A percentile compares a stretch with the other conserved stretches of the same genome.
Evolutionary conservation across 2,888 invertebrate genomes (phyloP).

Genomic region (Azorinus chamasolen): DNA sequence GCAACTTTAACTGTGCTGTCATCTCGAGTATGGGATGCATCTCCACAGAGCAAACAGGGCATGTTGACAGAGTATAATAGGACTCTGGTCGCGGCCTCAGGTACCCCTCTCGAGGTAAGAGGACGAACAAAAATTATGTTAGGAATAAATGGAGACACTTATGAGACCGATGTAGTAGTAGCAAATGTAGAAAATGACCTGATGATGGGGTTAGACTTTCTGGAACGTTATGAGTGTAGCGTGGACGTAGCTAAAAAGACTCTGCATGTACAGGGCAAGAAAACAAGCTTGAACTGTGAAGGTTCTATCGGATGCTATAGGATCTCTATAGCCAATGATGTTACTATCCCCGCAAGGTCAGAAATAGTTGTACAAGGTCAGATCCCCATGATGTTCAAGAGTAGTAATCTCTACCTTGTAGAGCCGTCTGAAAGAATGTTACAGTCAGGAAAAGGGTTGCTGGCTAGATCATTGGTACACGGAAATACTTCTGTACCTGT

Average conservation of each 20-base stretch:
- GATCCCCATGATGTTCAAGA: neutral
- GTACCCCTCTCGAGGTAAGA: constrained; percentile 11
- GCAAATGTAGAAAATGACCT: constrained; percentile 25
- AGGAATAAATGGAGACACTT: constrained; percentile 1
- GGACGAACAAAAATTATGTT: constrained; percentile 2
- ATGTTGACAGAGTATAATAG: constrained; percentile 5
- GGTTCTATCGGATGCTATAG: constrained; percentile 1
- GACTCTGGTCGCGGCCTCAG: constrained; percentile 17
- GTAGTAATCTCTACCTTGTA: too few species aligned
- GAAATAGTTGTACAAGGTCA: neutral
- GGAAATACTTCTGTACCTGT: neutral
- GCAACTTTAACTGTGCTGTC: constrained; percentile 15
- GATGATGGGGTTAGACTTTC: constrained; percentile 25
- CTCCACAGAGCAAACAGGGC: neutral
- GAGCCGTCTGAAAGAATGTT: neutral
- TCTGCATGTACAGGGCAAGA: neutral
- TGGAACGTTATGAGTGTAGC: constrained; percentile 8
- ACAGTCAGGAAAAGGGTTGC: neutral
- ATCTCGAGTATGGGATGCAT: constrained; percentile 12
- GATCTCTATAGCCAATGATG: neutral
- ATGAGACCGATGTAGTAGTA: constrained; percentile 14
- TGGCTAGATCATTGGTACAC: neutral
- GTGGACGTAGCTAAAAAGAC: constrained; percentile 2
- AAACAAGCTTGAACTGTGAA: neutral
- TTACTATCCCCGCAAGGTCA: neutral